These are phyloP conservation scores for Addax nasomaculatus DNA, from an alignment of 2,113 vertebrate genomes.

Conservation along the genomic window DNA sequence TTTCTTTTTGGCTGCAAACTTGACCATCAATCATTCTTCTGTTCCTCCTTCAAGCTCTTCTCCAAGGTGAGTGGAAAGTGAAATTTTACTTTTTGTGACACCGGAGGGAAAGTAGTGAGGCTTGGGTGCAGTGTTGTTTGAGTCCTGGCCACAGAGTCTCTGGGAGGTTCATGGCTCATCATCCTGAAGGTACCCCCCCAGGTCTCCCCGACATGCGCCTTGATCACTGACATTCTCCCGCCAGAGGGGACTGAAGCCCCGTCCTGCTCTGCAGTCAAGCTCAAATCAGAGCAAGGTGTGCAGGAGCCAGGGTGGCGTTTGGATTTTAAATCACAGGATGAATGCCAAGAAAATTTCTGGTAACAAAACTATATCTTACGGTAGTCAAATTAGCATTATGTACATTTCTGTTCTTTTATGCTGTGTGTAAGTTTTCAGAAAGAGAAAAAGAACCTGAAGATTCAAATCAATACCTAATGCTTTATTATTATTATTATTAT, in stretches of 20 bases:
- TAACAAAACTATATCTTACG: background rate
- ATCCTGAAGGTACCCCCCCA: too few relatives aligned
- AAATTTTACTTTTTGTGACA: background rate
- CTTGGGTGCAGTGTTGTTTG: background rate
- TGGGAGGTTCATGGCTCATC: rapidly evolving
- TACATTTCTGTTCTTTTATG: background rate
- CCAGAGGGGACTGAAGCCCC: rapidly evolving
- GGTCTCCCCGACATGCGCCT: rapidly evolving
- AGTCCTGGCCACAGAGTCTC: too few relatives aligned
- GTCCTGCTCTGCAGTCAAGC: background rate
- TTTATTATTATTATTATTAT: background rate
- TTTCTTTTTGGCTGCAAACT: background rate
- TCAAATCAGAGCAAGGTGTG: background rate
- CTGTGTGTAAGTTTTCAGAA: background rate
- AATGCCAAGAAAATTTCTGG: background rate
- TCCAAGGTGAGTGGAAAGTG: background rate
- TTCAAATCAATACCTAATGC: background rate
- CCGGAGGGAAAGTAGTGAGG: background rate
- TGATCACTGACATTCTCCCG: background rate
- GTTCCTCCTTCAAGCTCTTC: background rate
- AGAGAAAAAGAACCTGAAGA: background rate
- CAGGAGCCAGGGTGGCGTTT: rapidly evolving
- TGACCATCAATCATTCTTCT: background rate
- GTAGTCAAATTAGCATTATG: background rate
- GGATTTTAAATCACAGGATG: background rate